A percentile compares a stretch with the other conserved stretches of the same genome.
Conservation (phyloP, 2,888 invertebrate species). For the Cephus pulcher region DNA sequence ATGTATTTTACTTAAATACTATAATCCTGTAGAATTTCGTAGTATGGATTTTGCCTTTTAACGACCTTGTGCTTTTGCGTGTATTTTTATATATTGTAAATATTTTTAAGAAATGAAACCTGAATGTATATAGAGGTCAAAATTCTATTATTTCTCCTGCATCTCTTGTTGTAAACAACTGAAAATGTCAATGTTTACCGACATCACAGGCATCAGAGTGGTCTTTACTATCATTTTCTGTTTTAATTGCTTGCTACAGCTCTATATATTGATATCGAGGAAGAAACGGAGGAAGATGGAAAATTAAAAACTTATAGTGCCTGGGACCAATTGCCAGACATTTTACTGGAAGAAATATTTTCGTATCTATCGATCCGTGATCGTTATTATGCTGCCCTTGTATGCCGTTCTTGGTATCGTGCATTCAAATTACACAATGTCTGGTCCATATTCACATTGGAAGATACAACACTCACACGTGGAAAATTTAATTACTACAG, state of each 20-base stretch:
- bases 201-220: neutral
- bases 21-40: neutral
- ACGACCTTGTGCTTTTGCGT: neutral
- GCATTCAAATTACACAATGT: constrained; percentile 79
- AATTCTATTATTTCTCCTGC: neutral
- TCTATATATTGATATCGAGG: constrained; percentile 68
- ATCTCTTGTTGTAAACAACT: neutral
- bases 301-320: constrained; percentile 67
- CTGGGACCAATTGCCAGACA: constrained; percentile 79
- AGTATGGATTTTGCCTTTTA: neutral
- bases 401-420: constrained; percentile 75
- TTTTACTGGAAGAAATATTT: constrained; percentile 80
- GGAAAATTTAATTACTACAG: constrained; percentile 83
- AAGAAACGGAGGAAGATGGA: constrained; percentile 61
- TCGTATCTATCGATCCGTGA: constrained; percentile 75
- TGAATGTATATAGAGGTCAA: neutral
- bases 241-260: constrained; percentile 53
- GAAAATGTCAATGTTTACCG: neutral
- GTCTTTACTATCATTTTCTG: neutral
- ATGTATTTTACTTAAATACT: neutral
- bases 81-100: neutral
- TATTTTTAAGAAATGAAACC: neutral
- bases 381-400: constrained; percentile 80
- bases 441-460: constrained; percentile 81
- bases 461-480: constrained; percentile 79